A percentile compares a stretch with the other conserved stretches of the same genome.
Evolutionary conservation across 2,113 vertebrate genomes (phyloP).

Genomic region (Pteropus alecto): DNA sequence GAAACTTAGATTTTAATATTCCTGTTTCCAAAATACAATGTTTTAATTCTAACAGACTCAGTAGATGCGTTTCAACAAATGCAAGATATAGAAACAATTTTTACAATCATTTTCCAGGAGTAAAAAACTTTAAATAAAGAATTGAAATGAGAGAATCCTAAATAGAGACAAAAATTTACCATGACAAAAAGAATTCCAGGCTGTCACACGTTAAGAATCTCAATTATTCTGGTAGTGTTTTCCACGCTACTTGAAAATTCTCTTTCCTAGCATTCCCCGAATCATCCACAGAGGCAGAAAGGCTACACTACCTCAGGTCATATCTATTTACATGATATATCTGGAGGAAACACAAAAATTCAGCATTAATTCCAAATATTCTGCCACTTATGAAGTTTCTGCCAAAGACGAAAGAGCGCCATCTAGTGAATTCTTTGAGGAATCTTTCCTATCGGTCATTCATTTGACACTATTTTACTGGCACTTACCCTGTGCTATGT

Average conservation of each 20-base stretch:
- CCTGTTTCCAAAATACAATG: conserved; percentile 15
- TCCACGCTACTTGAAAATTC: neutral
- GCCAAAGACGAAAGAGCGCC: conserved; percentile 66
- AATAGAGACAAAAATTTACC: neutral
- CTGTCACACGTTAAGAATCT: neutral
- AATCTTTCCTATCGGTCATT: neutral
- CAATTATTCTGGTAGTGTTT: neutral
- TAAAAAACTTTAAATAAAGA: neutral
- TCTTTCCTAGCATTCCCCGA: neutral
- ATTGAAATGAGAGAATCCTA: neutral
- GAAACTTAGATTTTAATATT: neutral
- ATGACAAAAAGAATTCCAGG: neutral
- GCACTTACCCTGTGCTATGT: neutral
- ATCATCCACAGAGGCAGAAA: neutral
- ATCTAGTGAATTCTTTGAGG: conserved; percentile 54
- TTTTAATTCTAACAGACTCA: neutral
- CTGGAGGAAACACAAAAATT: conserved; percentile 19
- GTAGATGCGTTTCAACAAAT: conserved; percentile 8
- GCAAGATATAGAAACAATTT: neutral
- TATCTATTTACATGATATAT: neutral
- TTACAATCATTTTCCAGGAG: neutral
- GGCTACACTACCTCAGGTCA: neutral
- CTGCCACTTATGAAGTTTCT: neutral
- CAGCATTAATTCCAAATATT: conserved; percentile 9
- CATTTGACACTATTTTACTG: neutral